Conservation (phyloP, 2,113 vertebrate species). For the Agelaius tricolor region DNA sequence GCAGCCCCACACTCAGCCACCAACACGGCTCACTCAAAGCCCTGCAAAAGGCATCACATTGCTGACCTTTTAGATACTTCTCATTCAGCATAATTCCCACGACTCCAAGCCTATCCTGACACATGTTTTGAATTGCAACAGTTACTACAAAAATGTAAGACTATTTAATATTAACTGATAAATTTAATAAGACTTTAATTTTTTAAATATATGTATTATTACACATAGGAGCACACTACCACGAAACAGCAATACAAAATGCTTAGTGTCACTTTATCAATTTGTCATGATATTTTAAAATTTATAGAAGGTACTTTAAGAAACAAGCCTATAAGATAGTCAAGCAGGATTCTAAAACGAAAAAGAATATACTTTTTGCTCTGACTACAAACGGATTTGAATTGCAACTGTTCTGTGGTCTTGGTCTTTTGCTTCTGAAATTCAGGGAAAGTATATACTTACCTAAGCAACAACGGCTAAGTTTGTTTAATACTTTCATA, state of each 20-base stretch:
- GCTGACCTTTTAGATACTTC: conserved; percentile 1
- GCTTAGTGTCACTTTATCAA: neutral
- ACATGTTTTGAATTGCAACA: neutral
- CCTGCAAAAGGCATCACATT: neutral
- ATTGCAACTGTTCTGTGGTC: neutral
- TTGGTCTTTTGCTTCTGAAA: neutral
- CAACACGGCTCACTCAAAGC: neutral
- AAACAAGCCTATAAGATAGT: neutral
- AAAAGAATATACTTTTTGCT: neutral
- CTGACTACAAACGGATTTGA: neutral
- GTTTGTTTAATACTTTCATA: neutral
- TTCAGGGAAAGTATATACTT: neutral
- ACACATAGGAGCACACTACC: neutral
- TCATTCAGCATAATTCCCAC: neutral
- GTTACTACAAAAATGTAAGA: neutral
- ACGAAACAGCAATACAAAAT: neutral
- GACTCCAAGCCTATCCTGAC: neutral
- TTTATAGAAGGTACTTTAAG: neutral
- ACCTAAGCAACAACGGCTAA: neutral
- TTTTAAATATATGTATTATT: neutral
- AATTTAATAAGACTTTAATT: neutral
- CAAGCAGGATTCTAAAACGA: neutral
- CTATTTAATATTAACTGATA: neutral
- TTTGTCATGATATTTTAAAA: neutral
- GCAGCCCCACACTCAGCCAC: neutral